Percentiles rank a stretch among this genome's conserved stretches.
Conservation (phyloP, 2,888 invertebrate genomes). For the Prosopocoilus inquinatus region DNA sequence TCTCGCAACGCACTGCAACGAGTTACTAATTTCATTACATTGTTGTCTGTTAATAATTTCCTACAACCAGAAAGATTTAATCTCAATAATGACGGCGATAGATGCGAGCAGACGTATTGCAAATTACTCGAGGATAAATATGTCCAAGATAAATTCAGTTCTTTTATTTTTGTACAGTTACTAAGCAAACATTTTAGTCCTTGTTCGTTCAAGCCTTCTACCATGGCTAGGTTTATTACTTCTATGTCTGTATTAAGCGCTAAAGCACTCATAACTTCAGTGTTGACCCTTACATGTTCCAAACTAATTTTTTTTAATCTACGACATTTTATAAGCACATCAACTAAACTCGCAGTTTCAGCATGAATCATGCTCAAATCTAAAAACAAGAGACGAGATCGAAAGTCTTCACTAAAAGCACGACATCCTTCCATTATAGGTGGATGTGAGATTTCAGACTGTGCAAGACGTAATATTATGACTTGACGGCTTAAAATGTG, state of each 20-base stretch:
- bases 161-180: constrained; percentile 61
- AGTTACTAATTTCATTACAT: constrained; percentile 62
- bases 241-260: constrained; percentile 68
- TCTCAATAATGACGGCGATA: constrained; percentile 66
- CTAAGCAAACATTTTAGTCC: constrained; percentile 63
- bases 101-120: constrained; percentile 57
- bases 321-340: constrained; percentile 64
- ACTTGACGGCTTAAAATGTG: constrained; percentile 76
- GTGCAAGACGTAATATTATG: constrained; percentile 73
- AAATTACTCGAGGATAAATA: constrained; percentile 61
- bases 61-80: constrained; percentile 84
- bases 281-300: constrained; percentile 70
- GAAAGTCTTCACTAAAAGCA: constrained; percentile 49
- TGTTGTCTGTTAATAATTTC: constrained; percentile 68
- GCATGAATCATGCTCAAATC: constrained; percentile 82
- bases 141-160: constrained; percentile 85
- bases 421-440: constrained; percentile 51
- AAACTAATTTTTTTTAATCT: constrained; percentile 78
- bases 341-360: constrained; percentile 57
- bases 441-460: constrained; percentile 63
- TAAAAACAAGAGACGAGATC: constrained; percentile 71
- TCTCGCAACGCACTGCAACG: constrained; percentile 74
- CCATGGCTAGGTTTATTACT: constrained; percentile 82
- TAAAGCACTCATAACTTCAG: constrained; percentile 65
- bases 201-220: constrained; percentile 64